Base-by-base conservation (phyloP, 1,140 invertebrate species). In the Zaprionus gabonicus region DNA sequence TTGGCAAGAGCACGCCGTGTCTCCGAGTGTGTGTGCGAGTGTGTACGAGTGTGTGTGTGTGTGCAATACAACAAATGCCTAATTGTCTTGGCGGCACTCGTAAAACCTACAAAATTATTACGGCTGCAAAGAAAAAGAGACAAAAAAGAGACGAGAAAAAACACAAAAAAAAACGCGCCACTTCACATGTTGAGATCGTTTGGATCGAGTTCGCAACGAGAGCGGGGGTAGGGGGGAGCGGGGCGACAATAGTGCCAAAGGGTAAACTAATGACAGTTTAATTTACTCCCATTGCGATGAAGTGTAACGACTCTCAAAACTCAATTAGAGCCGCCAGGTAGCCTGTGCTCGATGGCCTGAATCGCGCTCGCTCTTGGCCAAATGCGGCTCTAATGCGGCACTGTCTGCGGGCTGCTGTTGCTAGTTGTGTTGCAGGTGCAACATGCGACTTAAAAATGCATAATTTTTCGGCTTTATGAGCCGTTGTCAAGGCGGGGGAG, bases 261-360 rank as follows among this genome's bases (percentile, higher is more conserved):
- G 85, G 85, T 88, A 82, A 88, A 88, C 85, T 88, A 88, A 88
- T 88, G 85, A 88, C 85, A 85, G 85, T 88, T 88, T 88, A 90
- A 88, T 88, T 88, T 88, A 88, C 85, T 88, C 85, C 85, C 84
- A 88, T 84, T 87, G 83, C 83, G 83, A 88, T 88, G 84, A 88
- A 88, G 84, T 88, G 84, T 88, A 87, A 88, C 83, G 84, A 81
- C 85, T 63, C 84, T 88, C 84, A 88, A 88, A 88, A 88, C 84
- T 88, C 84, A 88, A 88, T 88, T 88, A 88, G 75, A 77, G 36
- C 70, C 49, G 36, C 20, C 27, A 70, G 34, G 62, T 70, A 79
- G 51, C 46, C 58, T 27, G 15, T 41, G 66, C 56, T 23, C 31
- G 31, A 34, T 34, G 31, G 31, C 31, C 31, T 34, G 31, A 69